Evolutionary conservation across 2,113 vertebrate genomes (phyloP).

Genomic region (Balaeniceps rex): DNA sequence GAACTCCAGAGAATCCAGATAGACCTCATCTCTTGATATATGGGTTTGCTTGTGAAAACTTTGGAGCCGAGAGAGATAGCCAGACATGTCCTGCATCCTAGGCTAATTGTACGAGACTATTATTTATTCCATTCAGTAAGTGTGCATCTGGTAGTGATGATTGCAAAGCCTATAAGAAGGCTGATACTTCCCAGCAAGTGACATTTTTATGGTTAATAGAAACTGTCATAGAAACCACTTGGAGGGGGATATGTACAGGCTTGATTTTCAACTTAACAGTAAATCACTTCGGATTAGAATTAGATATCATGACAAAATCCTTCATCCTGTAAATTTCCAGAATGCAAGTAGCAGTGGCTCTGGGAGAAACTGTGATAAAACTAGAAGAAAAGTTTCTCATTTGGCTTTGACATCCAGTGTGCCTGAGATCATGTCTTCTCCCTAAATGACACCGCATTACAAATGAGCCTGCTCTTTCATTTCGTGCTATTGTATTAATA

Average conservation of each 20-base stretch:
- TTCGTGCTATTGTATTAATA: neutral
- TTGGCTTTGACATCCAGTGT: neutral
- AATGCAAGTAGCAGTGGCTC: neutral
- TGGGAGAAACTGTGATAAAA: slow-evolving; percentile 22
- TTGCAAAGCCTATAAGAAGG: slow-evolving; percentile 58
- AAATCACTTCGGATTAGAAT: slow-evolving; percentile 56
- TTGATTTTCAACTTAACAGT: slow-evolving; percentile 59
- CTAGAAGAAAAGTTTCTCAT: slow-evolving; percentile 25
- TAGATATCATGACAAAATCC: slow-evolving; percentile 53
- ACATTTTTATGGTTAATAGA: slow-evolving; percentile 68
- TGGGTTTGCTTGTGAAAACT: slow-evolving; percentile 1
- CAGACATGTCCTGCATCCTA: slow-evolving; percentile 18
- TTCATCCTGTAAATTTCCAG: slow-evolving; percentile 46
- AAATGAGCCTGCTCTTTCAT: neutral
- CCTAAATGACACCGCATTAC: neutral
- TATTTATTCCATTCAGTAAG: slow-evolving; percentile 59
- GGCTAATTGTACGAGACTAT: slow-evolving; percentile 40
- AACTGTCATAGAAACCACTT: slow-evolving; percentile 55
- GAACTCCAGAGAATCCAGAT: neutral
- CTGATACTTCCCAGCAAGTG: slow-evolving; percentile 60
- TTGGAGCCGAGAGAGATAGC: neutral
- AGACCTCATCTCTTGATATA: neutral
- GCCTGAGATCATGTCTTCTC: neutral
- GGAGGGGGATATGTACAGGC: slow-evolving; percentile 36
- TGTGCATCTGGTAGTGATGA: slow-evolving; percentile 56